These are phyloP conservation scores for Sus scrofa DNA, from an alignment of 2,113 vertebrate species.

Conservation along the genomic window DNA sequence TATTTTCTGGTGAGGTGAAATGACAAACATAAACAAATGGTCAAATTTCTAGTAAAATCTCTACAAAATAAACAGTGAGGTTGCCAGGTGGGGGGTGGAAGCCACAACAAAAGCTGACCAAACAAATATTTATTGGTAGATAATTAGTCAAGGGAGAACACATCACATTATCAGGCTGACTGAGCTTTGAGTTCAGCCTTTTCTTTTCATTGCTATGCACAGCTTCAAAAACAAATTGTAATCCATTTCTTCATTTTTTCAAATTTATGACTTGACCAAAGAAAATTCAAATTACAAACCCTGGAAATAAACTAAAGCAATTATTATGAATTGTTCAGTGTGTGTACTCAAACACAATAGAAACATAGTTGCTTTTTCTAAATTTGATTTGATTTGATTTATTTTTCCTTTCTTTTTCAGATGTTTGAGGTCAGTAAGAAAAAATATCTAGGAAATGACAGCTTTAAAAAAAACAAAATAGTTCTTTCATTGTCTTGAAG, in stretches of 20 bases:
- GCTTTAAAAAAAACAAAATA: conserved; percentile 41
- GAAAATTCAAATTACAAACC: conserved; percentile 28
- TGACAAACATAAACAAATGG: background rate
- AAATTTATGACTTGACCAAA: background rate
- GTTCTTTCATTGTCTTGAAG: conserved; percentile 60
- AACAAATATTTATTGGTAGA: background rate
- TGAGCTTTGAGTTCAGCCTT: background rate
- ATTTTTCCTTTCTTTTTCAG: too few relatives aligned
- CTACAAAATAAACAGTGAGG: background rate
- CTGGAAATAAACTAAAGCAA: background rate
- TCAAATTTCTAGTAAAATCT: background rate
- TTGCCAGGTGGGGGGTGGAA: background rate
- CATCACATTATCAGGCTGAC: background rate
- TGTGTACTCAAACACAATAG: background rate
- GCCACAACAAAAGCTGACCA: background rate
- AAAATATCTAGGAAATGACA: background rate
- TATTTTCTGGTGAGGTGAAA: background rate
- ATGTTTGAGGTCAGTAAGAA: conserved; percentile 18
- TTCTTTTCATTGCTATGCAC: background rate
- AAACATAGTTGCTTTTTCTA: background rate
- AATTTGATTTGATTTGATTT: too few relatives aligned
- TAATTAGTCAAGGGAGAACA: background rate
- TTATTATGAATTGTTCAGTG: background rate
- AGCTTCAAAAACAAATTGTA: background rate
- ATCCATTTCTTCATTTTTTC: conserved; percentile 64